Conservation (phyloP, 2,797 vertebrate species). For the Gallirallus australis region DNA sequence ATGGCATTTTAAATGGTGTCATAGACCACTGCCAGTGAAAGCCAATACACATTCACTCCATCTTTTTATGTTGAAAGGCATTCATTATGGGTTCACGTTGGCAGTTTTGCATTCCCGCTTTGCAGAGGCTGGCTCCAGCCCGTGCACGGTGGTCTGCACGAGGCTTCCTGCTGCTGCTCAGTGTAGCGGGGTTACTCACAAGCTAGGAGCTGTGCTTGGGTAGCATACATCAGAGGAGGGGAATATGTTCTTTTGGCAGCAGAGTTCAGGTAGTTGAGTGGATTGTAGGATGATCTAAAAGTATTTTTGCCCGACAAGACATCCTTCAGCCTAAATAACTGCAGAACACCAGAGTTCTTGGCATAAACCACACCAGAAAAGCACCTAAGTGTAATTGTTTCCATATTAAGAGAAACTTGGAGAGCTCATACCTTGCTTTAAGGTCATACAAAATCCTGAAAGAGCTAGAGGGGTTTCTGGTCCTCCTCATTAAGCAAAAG, state of each 20-base stretch:
- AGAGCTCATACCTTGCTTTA: background rate
- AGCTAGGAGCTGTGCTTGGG: background rate
- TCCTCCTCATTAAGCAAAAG: background rate
- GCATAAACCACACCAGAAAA: background rate
- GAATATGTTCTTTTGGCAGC: background rate
- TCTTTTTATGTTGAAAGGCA: background rate
- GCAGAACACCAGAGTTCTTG: background rate
- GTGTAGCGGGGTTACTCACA: background rate
- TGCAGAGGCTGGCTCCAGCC: background rate
- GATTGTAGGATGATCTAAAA: background rate
- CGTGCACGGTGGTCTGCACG: background rate
- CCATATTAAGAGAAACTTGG: background rate
- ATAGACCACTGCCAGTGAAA: background rate
- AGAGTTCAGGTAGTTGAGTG: background rate
- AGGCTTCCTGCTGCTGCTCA: background rate
- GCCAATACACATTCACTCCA: background rate
- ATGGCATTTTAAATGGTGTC: background rate
- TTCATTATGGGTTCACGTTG: fast-evolving
- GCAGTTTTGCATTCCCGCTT: background rate
- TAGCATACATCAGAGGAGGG: background rate
- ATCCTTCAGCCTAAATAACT: background rate
- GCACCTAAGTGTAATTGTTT: background rate
- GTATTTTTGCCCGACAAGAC: background rate
- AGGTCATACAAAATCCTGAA: background rate
- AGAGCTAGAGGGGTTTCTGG: background rate